Percentiles rank a stretch among this genome's conserved stretches.
Conservation (phyloP, 2,797 vertebrate genomes). For the Gallirallus australis region DNA sequence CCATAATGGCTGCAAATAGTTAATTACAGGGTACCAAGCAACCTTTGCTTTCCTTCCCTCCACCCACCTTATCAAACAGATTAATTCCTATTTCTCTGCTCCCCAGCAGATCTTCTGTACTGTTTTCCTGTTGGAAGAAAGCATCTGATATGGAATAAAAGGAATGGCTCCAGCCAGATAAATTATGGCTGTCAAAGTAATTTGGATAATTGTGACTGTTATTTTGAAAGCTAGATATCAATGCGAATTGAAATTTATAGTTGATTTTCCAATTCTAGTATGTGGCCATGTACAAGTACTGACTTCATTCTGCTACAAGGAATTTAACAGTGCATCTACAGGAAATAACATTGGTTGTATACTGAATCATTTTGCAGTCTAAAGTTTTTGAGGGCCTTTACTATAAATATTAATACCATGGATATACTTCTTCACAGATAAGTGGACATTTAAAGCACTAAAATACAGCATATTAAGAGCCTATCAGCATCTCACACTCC, state of each 20-base stretch:
- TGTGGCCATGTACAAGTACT: not conserved
- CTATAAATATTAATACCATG: not conserved
- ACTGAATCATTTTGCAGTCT: not conserved
- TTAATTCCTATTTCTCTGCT: not conserved
- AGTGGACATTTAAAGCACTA: not conserved
- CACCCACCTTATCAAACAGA: not conserved
- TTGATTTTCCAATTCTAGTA: not conserved
- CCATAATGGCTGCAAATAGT: not conserved
- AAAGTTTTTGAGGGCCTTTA: not conserved
- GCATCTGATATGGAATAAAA: not conserved
- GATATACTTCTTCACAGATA: not conserved
- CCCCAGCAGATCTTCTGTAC: not conserved
- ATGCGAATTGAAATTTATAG: not conserved
- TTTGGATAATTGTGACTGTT: not conserved
- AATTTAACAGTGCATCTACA: not conserved
- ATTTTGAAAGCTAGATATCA: not conserved
- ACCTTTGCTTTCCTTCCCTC: not conserved
- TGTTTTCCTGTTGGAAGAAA: not conserved
- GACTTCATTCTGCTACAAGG: not conserved
- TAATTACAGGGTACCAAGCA: not conserved
- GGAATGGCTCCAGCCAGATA: not conserved
- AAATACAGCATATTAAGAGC: not conserved
- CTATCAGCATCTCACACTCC: not conserved
- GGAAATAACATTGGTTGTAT: not conserved
- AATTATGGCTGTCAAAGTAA: not conserved